These are phyloP conservation scores for Microctonus aethiopoides DNA, from an alignment of 2,888 invertebrate genomes.

Conservation along the genomic window DNA sequence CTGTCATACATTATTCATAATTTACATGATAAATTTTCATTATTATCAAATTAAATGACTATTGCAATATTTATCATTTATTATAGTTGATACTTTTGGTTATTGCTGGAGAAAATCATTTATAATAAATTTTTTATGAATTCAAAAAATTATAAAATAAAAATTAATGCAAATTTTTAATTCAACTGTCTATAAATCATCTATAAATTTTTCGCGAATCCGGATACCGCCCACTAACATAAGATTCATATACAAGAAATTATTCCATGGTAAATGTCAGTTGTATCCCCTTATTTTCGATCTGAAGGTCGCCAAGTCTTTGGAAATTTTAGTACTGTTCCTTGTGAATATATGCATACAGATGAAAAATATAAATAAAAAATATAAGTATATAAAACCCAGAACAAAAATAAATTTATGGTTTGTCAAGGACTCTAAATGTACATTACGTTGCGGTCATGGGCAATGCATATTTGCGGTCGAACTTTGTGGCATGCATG, in stretches of 20 bases:
- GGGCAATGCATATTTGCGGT: neutral
- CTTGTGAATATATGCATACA: neutral
- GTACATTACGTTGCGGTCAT: neutral
- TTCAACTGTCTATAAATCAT: neutral
- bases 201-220: neutral
- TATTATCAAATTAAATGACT: neutral
- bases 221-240: neutral
- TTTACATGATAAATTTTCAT: neutral
- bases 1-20: neutral
- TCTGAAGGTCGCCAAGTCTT: constrained; percentile 4
- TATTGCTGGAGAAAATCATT: neutral
- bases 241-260: neutral
- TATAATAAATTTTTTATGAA: neutral
- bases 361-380: neutral
- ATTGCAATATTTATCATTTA: too few relatives aligned
- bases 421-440: neutral
- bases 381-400: neutral
- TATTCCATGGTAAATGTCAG: neutral
- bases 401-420: neutral
- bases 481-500: neutral
- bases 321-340: neutral
- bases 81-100: neutral
- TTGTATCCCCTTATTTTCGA: constrained; percentile 5
- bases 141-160: neutral
- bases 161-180: neutral